These are phyloP conservation scores for Dicycla oo DNA, from an alignment of 2,888 invertebrate species.

Conservation along the genomic window DNA sequence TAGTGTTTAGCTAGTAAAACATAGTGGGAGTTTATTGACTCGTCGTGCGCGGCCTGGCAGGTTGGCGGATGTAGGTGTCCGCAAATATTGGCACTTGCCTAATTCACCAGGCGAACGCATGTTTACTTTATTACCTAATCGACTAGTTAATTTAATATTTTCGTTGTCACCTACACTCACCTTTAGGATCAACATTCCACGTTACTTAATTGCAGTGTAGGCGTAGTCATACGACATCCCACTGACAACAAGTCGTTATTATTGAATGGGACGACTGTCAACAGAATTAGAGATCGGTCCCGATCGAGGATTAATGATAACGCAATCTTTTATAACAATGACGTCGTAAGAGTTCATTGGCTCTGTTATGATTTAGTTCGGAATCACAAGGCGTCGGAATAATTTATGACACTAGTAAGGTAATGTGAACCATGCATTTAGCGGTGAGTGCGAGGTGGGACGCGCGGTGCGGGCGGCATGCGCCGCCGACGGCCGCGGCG, in stretches of 20 bases:
- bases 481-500: constrained; percentile 68
- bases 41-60: constrained; percentile 73
- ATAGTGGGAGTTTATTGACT: constrained; percentile 85
- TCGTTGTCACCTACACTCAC: constrained; percentile 75
- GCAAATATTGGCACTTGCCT: constrained; percentile 88
- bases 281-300: constrained; percentile 70
- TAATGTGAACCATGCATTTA: constrained; percentile 75
- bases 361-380: constrained; percentile 67
- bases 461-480: constrained; percentile 65
- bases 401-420: constrained; percentile 76
- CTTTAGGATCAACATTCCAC: constrained; percentile 72
- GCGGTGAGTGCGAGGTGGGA: constrained; percentile 67
- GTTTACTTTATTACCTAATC: constrained; percentile 85
- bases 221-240: constrained; percentile 73
- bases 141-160: constrained; percentile 74
- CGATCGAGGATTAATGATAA: constrained; percentile 71
- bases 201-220: constrained; percentile 74
- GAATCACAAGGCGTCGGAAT: constrained; percentile 72
- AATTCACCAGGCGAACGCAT: constrained; percentile 79
- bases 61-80: constrained; percentile 87
- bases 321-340: constrained; percentile 75
- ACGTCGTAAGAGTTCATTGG: constrained; percentile 75
- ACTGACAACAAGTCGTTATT: constrained; percentile 73
- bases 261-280: constrained; percentile 73
- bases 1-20: constrained; percentile 63